phyloP scores from a whole-genome alignment of 2,113 vertebrate genomes.

The Myiopsitta monachus region DNA sequence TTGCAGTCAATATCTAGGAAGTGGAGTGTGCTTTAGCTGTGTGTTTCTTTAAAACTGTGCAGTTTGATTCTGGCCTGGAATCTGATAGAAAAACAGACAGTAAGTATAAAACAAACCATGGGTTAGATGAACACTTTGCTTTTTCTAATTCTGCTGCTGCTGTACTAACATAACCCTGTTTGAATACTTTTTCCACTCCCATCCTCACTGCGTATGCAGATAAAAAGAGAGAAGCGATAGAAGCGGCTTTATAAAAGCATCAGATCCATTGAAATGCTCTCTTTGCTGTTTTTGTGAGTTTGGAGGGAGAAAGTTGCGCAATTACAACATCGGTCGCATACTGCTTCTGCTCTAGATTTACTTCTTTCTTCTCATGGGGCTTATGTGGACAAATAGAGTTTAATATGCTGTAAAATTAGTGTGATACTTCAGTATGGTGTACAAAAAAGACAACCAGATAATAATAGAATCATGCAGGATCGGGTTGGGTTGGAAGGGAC shows the following conservation, averaged over 20 bases:
- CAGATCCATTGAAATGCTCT: conserved; percentile 13
- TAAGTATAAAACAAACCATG: conserved; percentile 86
- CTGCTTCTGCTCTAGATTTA: not conserved
- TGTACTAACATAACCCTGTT: conserved; percentile 59
- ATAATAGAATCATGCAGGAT: not conserved
- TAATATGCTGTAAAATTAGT: not conserved
- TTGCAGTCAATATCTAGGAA: conserved; percentile 83
- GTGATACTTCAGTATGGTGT: not conserved
- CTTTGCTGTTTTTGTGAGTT: conserved; percentile 3
- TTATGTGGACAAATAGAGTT: not conserved
- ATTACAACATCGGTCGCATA: not conserved
- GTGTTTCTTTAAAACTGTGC: conserved; percentile 76
- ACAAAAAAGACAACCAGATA: not conserved
- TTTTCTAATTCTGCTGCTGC: conserved; percentile 59
- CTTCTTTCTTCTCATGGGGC: not conserved
- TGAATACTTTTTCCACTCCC: not conserved
- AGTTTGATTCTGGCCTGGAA: conserved; percentile 89
- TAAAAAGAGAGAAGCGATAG: not conserved
- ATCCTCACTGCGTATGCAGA: not conserved
- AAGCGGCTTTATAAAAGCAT: not conserved
- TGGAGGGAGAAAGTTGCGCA: conserved; percentile 2
- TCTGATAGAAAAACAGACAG: conserved; percentile 86
- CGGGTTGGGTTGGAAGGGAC: not conserved
- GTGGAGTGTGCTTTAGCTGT: conserved; percentile 79
- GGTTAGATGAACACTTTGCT: conserved; percentile 62